Percentiles rank a stretch among this genome's conserved stretches.
phyloP scores from a whole-genome alignment of 2,797 vertebrate genomes.

The Anguilla obscura region DNA sequence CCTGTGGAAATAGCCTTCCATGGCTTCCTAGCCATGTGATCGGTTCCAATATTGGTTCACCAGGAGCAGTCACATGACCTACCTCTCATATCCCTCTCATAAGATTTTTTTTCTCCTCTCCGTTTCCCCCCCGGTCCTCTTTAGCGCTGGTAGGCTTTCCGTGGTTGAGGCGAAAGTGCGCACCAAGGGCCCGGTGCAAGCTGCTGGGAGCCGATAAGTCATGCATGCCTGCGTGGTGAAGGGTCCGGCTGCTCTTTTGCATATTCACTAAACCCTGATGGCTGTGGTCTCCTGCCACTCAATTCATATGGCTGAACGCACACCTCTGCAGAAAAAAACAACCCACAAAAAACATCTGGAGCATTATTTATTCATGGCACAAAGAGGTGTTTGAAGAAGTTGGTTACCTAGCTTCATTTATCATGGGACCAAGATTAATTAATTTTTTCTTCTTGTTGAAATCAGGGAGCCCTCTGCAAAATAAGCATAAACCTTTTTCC shows the following conservation, averaged over 20 bases:
- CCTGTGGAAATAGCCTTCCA: slow-evolving; percentile 24
- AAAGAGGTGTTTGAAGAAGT: slow-evolving; percentile 22
- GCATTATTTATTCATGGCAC: slow-evolving; percentile 63
- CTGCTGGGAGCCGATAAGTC: slow-evolving; percentile 59
- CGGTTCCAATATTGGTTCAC: slow-evolving; percentile 23
- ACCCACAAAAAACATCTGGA: slow-evolving; percentile 48
- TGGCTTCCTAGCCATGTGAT: slow-evolving; percentile 14
- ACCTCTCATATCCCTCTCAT: neutral
- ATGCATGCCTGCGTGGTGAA: slow-evolving; percentile 38
- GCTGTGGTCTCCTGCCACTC: slow-evolving; percentile 40
- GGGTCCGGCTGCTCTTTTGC: slow-evolving; percentile 40
- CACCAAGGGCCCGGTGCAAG: slow-evolving; percentile 51
- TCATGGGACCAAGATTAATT: slow-evolving; percentile 14
- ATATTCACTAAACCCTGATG: slow-evolving; percentile 39
- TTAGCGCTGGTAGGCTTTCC: slow-evolving; percentile 1
- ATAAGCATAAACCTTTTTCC: slow-evolving; percentile 27
- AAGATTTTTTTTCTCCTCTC: slow-evolving; percentile 3
- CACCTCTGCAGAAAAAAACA: slow-evolving; percentile 41
- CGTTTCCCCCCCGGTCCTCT: slow-evolving; percentile 6
- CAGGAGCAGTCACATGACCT: slow-evolving; percentile 25
- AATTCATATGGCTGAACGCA: slow-evolving; percentile 37
- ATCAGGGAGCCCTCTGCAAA: neutral
- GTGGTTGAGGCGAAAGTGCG: slow-evolving; percentile 29
- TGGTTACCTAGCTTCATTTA: slow-evolving; percentile 30
- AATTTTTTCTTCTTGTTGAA: slow-evolving; percentile 21